These are phyloP conservation scores for Leptonema lineaticorne DNA, from an alignment of 1,140 invertebrate genomes.

Conservation along the genomic window DNA sequence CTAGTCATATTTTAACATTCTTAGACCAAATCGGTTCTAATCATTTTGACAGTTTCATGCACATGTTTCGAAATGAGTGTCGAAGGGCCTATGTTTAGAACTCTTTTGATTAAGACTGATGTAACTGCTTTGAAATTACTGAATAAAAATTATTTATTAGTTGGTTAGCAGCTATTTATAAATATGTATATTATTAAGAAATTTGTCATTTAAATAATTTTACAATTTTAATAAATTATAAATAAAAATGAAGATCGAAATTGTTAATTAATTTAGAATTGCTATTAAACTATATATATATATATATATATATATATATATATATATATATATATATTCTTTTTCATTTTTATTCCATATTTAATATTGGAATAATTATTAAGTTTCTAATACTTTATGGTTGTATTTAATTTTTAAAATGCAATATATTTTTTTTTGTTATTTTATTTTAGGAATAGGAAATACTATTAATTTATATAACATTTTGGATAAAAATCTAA, in stretches of 20 bases:
- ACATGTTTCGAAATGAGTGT: constrained; percentile 4
- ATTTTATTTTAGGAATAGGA: constrained; percentile 52
- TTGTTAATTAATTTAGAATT: too few species aligned
- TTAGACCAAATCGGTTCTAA: not conserved
- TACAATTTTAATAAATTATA: too few species aligned
- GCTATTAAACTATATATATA: too few species aligned
- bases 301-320: not conserved
- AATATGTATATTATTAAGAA: not conserved
- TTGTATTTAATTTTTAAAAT: not conserved
- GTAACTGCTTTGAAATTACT: constrained; percentile 51
- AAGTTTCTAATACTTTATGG: too few species aligned
- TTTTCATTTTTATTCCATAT: not conserved
- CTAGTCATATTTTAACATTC: too few species aligned
- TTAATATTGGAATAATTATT: too few species aligned
- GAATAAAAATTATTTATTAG: constrained; percentile 46
- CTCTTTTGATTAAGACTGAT: constrained; percentile 49
- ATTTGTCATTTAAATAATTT: too few species aligned
- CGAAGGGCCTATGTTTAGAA: constrained; percentile 33
- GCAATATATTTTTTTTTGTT: not conserved
- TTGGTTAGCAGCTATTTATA: constrained; percentile 28
- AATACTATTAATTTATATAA: constrained; percentile 48
- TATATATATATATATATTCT: not conserved
- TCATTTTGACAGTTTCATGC: not conserved
- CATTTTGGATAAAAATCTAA: constrained; percentile 42
- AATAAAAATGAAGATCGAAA: too few species aligned